phyloP scores from a whole-genome alignment of 1,140 invertebrate species.

The Drosophila orena region DNA sequence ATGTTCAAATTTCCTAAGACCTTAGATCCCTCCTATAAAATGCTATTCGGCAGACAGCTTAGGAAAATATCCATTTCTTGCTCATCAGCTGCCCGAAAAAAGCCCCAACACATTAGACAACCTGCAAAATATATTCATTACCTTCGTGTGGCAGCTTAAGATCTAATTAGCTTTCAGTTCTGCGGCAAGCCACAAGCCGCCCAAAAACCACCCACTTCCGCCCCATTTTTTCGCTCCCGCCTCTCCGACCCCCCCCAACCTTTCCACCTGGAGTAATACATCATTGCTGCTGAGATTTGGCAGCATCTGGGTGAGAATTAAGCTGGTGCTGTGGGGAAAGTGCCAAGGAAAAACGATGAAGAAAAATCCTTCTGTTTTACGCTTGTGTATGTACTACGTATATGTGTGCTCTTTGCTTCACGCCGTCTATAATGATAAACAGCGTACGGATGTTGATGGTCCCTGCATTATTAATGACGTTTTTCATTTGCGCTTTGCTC shows the following conservation, averaged over 20 bases:
- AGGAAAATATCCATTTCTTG: slow-evolving; percentile 25
- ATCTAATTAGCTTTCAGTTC: slow-evolving; percentile 76
- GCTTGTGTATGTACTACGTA: slow-evolving; percentile 11
- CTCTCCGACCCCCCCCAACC: background rate
- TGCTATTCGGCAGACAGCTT: slow-evolving; percentile 17
- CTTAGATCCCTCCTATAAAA: background rate
- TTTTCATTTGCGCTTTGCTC: slow-evolving; percentile 75
- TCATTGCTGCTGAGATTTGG: slow-evolving; percentile 69
- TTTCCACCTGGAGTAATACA: slow-evolving; percentile 58
- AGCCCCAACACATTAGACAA: slow-evolving; percentile 20
- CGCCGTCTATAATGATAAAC: slow-evolving; percentile 74
- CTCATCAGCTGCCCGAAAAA: slow-evolving; percentile 12
- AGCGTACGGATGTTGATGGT: slow-evolving; percentile 76
- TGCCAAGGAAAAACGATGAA: slow-evolving; percentile 16
- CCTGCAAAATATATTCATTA: slow-evolving; percentile 58
- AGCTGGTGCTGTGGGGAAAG: slow-evolving; percentile 13
- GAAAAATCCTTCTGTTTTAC: slow-evolving; percentile 70
- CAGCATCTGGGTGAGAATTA: slow-evolving; percentile 45
- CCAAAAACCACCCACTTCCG: slow-evolving; percentile 43
- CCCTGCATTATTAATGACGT: slow-evolving; percentile 80
- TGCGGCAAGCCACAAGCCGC: slow-evolving; percentile 49
- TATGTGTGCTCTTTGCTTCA: slow-evolving; percentile 36
- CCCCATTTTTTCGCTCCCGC: background rate
- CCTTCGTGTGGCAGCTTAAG: slow-evolving; percentile 59
- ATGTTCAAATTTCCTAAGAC: background rate